A percentile compares a stretch with the other conserved stretches of the same genome.
phyloP scores from a whole-genome alignment of 1,140 invertebrate species.

The Diachasma alloeum region DNA sequence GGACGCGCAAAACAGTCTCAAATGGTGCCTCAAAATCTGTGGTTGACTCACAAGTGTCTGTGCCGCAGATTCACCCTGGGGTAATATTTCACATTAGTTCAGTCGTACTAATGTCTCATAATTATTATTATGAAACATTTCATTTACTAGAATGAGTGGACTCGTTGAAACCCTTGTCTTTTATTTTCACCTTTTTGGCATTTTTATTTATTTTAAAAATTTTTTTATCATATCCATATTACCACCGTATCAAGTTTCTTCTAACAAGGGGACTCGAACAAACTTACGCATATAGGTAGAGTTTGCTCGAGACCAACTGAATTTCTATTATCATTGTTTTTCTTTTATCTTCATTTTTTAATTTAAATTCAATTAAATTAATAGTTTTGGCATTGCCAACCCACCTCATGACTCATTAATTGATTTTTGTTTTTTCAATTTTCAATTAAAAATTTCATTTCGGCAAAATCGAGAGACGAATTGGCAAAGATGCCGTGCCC shows the following conservation, averaged over 20 bases:
- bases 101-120: not conserved
- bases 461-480: constrained; percentile 32
- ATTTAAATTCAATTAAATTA: not conserved
- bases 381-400: constrained; percentile 36
- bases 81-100: constrained; percentile 4
- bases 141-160: constrained; percentile 28
- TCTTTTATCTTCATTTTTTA: no score
- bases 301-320: not conserved
- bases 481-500: constrained; percentile 37
- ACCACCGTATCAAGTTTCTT: no score
- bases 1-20: constrained; percentile 26
- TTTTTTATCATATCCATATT: not conserved
- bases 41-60: constrained; percentile 43
- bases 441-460: not conserved
- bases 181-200: constrained; percentile 47
- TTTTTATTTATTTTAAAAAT: constrained; percentile 38
- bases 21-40: constrained; percentile 20
- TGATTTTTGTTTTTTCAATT: not conserved
- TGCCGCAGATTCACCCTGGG: constrained; percentile 45
- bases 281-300: no score
- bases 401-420: constrained; percentile 25
- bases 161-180: constrained; percentile 36
- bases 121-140: no score
- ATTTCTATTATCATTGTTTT: not conserved
- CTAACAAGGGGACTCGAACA: no score